Evolutionary conservation across 2,888 invertebrate species (phyloP), one percentile per base, ranked within the genome.

Genomic region (Ommatoiulus sabulosus): DNA sequence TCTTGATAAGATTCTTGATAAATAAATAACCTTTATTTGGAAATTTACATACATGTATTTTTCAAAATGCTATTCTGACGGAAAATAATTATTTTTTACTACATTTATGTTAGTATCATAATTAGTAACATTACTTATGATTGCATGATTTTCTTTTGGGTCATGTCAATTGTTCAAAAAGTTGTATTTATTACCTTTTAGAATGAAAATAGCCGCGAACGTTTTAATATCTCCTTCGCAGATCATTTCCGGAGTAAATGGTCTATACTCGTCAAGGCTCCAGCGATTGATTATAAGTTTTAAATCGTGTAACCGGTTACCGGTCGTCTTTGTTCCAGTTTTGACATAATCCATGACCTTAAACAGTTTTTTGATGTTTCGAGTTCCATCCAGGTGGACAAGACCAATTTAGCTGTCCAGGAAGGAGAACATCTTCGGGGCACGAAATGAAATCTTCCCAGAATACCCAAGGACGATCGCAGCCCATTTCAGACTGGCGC

Each of bases 331-430:
- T 52, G 52, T 52, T 52, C 20, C 24, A 10, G 20, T 72, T 72
- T 80, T 80, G 24, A 80, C 35, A 80, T 43, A 35, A 35, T 80
- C 35, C 80, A 80, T 35, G 80, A 43, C 35, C 80, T 80, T 80
- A 80, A 80, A 35, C 80, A 20, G n/a, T n/a, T 63, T 80, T 80
- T 80, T 80, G 20, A 72, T 72, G 72, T 10, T n/a, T n/a, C 8
- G 7, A 72, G 24, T 24, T 35, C 52, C 72, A 24, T 20, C 10
- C 35, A 80, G 80, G 35, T 80, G 80, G 35, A 80, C 80, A 35
- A 80, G 80, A 80, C 35, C 80, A 80, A 80, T 80, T 80, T 80
- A 80, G 35, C 35, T 80, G 80, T 80, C 80, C 35, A 43, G 80
- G 80, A 80, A 80, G 15, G 15, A 80, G 80, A 80, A 43, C 80